Conservation (phyloP, 1,140 invertebrate species). For the Caerostris extrusa region DNA sequence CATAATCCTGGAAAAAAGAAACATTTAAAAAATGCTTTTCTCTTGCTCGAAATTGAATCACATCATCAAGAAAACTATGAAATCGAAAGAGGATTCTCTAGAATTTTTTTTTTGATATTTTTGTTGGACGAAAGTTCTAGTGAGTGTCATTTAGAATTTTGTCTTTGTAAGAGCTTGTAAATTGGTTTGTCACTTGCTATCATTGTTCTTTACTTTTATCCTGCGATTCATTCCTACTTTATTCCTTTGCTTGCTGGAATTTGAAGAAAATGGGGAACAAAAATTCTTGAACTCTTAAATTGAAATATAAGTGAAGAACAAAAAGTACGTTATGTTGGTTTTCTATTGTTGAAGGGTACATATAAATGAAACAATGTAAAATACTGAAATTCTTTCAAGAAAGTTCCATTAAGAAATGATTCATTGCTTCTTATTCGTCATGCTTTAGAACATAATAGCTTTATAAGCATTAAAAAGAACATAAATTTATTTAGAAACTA, state of each 20-base stretch:
- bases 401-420: too few relatives aligned
- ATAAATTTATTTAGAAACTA: too few relatives aligned
- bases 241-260: neutral
- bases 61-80: neutral
- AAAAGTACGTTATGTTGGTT: neutral
- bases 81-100: neutral
- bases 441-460: too few relatives aligned
- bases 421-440: too few relatives aligned
- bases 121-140: neutral
- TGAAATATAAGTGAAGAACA: neutral
- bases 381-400: neutral
- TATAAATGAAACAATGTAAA: neutral
- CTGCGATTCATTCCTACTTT: neutral
- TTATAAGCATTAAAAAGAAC: too few relatives aligned
- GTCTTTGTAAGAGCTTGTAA: neutral
- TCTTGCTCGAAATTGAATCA: neutral
- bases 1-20: neutral
- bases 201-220: neutral
- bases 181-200: conserved; percentile 20
- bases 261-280: neutral
- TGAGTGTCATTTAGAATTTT: conserved; percentile 11
- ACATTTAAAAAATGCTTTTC: neutral
- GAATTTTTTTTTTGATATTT: neutral
- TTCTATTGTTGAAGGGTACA: neutral
- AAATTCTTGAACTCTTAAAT: neutral